phyloP scores from a whole-genome alignment of 2,888 invertebrate genomes.

The Leptinotarsa juncta region DNA sequence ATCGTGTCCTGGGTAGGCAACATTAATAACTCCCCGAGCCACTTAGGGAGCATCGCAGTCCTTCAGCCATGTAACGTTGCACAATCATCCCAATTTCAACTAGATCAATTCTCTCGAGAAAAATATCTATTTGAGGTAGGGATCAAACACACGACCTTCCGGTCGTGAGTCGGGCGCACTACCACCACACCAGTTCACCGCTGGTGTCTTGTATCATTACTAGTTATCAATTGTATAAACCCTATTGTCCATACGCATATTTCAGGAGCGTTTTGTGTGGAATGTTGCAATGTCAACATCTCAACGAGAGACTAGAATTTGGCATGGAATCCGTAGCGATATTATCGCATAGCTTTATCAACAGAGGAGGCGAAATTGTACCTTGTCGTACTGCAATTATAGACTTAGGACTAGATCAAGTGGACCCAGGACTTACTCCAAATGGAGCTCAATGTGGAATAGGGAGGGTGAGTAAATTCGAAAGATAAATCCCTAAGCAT shows the following conservation, averaged over 20 bases:
- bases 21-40: no score
- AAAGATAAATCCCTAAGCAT: no score
- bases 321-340: conserved; percentile 93
- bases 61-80: no score
- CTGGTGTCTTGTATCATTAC: not conserved
- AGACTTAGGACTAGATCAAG: conserved; percentile 88
- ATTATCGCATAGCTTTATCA: conserved; percentile 86
- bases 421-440: conserved; percentile 95
- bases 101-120: no score
- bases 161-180: no score
- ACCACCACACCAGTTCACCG: no score
- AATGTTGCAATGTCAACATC: conserved; percentile 93
- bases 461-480: conserved; percentile 72
- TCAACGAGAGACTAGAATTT: conserved; percentile 93
- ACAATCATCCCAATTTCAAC: no score
- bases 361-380: conserved; percentile 80
- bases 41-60: no score
- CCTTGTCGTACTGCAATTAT: conserved; percentile 93
- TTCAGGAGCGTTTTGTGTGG: conserved; percentile 84
- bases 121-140: no score
- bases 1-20: no score
- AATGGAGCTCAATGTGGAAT: conserved; percentile 93
- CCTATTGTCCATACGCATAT: conserved; percentile 24
- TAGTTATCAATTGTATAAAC: not conserved
- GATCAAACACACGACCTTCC: no score